phyloP scores from a whole-genome alignment of 2,797 vertebrate species.

The Antrozous pallidus region DNA sequence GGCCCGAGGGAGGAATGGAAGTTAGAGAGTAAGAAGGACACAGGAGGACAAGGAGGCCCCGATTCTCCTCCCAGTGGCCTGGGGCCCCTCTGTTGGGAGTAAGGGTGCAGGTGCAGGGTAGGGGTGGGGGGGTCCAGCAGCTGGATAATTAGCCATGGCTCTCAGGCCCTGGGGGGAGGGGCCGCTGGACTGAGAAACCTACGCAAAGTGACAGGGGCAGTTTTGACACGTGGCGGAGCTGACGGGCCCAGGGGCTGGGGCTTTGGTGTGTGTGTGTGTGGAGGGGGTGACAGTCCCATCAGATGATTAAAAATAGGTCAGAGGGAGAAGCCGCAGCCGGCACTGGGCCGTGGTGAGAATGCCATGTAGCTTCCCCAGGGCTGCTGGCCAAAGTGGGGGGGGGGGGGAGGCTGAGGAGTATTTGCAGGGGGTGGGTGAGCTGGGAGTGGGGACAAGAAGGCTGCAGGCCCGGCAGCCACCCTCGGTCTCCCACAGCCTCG shows the following conservation, averaged over 20 bases:
- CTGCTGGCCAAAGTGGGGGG: background rate
- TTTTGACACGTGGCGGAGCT: slow-evolving; percentile 82
- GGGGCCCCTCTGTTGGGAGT: background rate
- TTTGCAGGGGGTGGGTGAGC: background rate
- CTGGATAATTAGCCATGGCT: slow-evolving; percentile 58
- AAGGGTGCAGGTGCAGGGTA: background rate
- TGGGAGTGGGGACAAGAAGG: background rate
- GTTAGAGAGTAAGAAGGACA: slow-evolving; percentile 61
- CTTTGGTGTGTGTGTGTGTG: slow-evolving; percentile 73
- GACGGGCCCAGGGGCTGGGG: slow-evolving; percentile 84
- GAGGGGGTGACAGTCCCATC: slow-evolving; percentile 86
- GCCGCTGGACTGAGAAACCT: slow-evolving; percentile 62
- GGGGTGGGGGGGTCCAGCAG: slow-evolving; percentile 14
- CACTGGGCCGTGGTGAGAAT: slow-evolving; percentile 43
- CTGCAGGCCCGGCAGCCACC: background rate
- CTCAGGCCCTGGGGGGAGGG: slow-evolving; percentile 67
- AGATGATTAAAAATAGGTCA: slow-evolving; percentile 95
- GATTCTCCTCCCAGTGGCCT: background rate
- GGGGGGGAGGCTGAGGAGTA: background rate
- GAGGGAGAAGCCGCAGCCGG: slow-evolving; percentile 78
- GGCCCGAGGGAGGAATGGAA: slow-evolving; percentile 11
- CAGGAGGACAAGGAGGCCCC: slow-evolving; percentile 12
- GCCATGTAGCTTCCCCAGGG: slow-evolving; percentile 33
- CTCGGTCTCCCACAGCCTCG: background rate
- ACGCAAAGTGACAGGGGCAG: slow-evolving; percentile 82